Base-by-base conservation (phyloP, 2,888 invertebrate genomes). In the Apotomis betuletana region DNA sequence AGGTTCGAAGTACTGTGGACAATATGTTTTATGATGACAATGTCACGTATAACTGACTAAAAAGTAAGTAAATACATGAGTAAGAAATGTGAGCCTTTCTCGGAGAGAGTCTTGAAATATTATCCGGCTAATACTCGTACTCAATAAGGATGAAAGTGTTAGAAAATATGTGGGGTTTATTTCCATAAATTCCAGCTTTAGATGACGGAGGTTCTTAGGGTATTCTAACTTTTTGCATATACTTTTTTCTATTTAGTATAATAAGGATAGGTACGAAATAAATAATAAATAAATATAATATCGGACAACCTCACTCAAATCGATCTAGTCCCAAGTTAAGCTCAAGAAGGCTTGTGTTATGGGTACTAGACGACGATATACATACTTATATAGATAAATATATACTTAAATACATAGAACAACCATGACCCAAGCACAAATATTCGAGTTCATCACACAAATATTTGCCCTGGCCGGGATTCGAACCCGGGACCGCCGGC, bases 81-180 rank as follows among this genome's bases (percentile, higher is more conserved):
- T 79, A 79, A 68, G 75, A 78, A 79, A 82, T 70, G 79, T 74
- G 80, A 81, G 84, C 80, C 85, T 83, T 80, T 79, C 82, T 79
- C 74, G 70, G 77, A 70, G 74, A 83, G 83, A 83, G 85, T 81
- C 46, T 82, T 80, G 86, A 81, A 86, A 87, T 82, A 80, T 82
- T 79, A 85, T 70, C 78, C 81, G 76, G 59, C 73, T 76, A 70
- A 78, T 73, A 77, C 74, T 71, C 46, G 27, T 73, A 77, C 74
- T 70, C 64, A 52, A 73, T 52, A 68, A 62, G 73, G 74, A 77
- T 76, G 73, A 71, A 71, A 73, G 68, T 71, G 71, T 57, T 60
- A 63, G 62, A 49, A 74, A 38, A 64, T 61, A 71, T 71, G 68
- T 38, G 46, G 55, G 64, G 67, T 64, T 41, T 54, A 41, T 54